A percentile compares a stretch with the other conserved stretches of the same genome.
Conservation (phyloP, 2,113 vertebrate genomes). For the Verasper variegatus region DNA sequence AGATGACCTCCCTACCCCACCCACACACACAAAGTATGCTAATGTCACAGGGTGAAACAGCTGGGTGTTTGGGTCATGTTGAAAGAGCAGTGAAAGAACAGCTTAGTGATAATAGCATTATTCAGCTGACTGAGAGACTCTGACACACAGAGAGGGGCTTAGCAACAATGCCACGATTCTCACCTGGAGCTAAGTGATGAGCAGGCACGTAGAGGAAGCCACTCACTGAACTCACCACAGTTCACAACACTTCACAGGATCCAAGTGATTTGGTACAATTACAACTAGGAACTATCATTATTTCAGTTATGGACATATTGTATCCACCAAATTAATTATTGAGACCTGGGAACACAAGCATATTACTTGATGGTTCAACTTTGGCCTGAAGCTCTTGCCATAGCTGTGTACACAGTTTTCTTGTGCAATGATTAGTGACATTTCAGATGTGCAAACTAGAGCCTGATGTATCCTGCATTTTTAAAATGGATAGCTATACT, state of each 20-base stretch:
- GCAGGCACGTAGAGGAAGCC: slow-evolving; percentile 8
- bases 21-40: slow-evolving; percentile 72
- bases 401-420: neutral
- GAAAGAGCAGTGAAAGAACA: slow-evolving; percentile 64
- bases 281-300: too few species aligned
- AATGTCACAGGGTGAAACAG: slow-evolving; percentile 77
- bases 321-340: neutral
- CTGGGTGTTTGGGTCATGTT: slow-evolving; percentile 71
- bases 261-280: too few species aligned
- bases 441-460: too few species aligned
- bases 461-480: too few species aligned
- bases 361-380: neutral
- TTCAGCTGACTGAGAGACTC: slow-evolving; percentile 64
- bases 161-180: slow-evolving; percentile 60
- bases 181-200: slow-evolving; percentile 63
- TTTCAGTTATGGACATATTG: neutral
- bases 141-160: slow-evolving; percentile 45
- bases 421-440: neutral
- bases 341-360: neutral
- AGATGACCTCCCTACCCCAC: slow-evolving; percentile 67
- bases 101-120: slow-evolving; percentile 75
- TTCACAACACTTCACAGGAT: slow-evolving; percentile 3
- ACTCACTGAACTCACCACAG: slow-evolving; percentile 3
- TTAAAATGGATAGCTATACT: too few species aligned
- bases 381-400: neutral